Evolutionary conservation across 2,888 invertebrate genomes (phyloP), one percentile per base, ranked within the genome.

Genomic region (Ophion ventricosus): DNA sequence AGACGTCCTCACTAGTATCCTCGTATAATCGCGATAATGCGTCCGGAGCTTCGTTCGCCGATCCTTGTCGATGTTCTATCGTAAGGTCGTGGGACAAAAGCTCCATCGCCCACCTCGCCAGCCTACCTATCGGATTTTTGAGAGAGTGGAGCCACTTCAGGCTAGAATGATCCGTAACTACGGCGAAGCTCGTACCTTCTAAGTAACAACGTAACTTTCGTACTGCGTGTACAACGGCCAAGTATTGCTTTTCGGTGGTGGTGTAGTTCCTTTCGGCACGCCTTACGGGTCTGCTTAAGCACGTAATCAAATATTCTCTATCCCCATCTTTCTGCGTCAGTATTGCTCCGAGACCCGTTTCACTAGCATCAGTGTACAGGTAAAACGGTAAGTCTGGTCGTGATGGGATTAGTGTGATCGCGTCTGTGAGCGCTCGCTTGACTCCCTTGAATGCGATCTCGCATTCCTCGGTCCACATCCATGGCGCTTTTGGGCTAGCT

Each of bases 101-200:
- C 5, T 59, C 54, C 78, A 73, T 63, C 0, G 67, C 54, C 69
- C 72, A 82, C 10, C 82, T 59, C 5, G 73, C 67, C 4, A 82
- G n/a, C 7, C 76, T 29, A 0, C 84, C 88, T 66, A 72, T 70
- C 10, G 90, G 89, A 25, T 87, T 80, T 23, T 88, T 84, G 4
- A 86, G 75, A n/a, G 80, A 82, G 11, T 83, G 78, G 1, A 88
- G 59, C 89, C 88, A 90, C 0, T 70, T 43, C 5, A 90, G 56
- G 14, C 84, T 86, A 11, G 72, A 59, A 17, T 90, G 89, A 35
- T 89, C 89, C 0, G 88, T 90, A 0, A 89, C 78, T 0, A 90
- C 89, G 4, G 76, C 87, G 54, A 90, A 90, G 0, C 73, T 7
- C 23, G 43, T 43, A 1, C 73, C 86, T 23, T 87, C 87, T 7